Base-by-base conservation (phyloP, 2,888 invertebrate genomes). In the Cabera pusaria region DNA sequence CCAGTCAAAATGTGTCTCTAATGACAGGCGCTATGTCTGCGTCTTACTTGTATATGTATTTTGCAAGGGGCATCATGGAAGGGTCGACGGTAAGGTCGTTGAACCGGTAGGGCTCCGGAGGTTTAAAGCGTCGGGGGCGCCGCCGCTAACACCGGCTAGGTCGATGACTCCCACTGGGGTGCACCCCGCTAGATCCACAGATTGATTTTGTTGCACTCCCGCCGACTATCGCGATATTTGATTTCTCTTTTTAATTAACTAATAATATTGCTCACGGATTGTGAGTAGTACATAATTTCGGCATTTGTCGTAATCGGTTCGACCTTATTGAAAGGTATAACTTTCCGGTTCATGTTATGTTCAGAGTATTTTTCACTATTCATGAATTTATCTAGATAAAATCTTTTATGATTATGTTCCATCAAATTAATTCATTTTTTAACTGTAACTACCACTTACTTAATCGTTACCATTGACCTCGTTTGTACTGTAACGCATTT, bases 21-120 rank as follows among this genome's bases (percentile, higher is more conserved):
- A 24, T 56, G 49, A 57, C 59, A 61, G 55, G 53, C 56, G 58
- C 58, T 64, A 59, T 64, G 69, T 61, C 62, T 69, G 64, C 41
- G 51, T 53, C 45, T 41, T 11, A 42, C 46, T 50, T 32, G 42
- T 47, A 18, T 49, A 58, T 61, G 59, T 59, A 56, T 62, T 72
- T 69, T 59, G 66, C 63, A 64, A 68, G 71, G 73, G 72, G 61
- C 62, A 66, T 64, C 56, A 52, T 47, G 48, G 63, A 64, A 73
- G 80, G 82, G 79, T 74, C 71, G 71, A 46, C 56, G 40, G 46
- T 43, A 50, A 63, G 85, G 74, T 83, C 84, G 58, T 81, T 86
- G 85, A 86, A 82, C 86, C 74, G 52, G 50, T 69, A 75, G 83
- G 79, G 77, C 74, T 73, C 78, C 74, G 51, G 72, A 72, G 70